phyloP scores from a whole-genome alignment of 2,113 vertebrate genomes.

The Cebus imitator region DNA sequence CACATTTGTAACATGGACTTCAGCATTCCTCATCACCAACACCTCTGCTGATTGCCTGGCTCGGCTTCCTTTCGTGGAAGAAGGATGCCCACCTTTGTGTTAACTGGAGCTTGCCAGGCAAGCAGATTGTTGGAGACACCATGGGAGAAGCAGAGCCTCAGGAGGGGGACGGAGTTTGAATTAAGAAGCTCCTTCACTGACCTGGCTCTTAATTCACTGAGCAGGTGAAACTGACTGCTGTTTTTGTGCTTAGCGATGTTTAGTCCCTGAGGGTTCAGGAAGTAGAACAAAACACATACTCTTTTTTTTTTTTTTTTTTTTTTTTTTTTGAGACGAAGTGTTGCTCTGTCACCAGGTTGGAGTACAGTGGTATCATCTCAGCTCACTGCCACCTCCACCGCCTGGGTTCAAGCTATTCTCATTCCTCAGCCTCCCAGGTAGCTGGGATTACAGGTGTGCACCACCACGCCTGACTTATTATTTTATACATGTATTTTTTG shows the following conservation, averaged over 20 bases:
- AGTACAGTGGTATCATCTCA: no score
- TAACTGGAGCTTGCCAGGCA: rapidly evolving
- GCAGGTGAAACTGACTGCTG: rapidly evolving
- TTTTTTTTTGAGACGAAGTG: no score
- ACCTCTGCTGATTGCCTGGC: not conserved
- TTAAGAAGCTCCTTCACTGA: not conserved
- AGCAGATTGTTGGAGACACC: no score
- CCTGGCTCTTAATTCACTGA: not conserved
- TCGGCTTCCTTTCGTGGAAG: rapidly evolving
- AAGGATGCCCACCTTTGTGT: not conserved
- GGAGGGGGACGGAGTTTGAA: not conserved
- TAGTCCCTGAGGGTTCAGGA: not conserved
- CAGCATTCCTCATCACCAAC: not conserved
- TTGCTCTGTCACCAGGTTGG: no score
- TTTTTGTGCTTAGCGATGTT: rapidly evolving
- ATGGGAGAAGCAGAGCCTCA: rapidly evolving
- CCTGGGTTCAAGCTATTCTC: no score
- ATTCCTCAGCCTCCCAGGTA: no score
- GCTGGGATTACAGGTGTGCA: no score
- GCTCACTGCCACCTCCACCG: no score
- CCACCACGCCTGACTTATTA: no score
- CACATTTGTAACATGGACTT: not conserved
- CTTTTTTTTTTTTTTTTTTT: no score
- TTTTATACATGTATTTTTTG: no score
- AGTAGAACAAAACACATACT: not conserved